Base-by-base conservation (phyloP, 2,113 vertebrate genomes). In the Genyomyrus donnyi region DNA sequence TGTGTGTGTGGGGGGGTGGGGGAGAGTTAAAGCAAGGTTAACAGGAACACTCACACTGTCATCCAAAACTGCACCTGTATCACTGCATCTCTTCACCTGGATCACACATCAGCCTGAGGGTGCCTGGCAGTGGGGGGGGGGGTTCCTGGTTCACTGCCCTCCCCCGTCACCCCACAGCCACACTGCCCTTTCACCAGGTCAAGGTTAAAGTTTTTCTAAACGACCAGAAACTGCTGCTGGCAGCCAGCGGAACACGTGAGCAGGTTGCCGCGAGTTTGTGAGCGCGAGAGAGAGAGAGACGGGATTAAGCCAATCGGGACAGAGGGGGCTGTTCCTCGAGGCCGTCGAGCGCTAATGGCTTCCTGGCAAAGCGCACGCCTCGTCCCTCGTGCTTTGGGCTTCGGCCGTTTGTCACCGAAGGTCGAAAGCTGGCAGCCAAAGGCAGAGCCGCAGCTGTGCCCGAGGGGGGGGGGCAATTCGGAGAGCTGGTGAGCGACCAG, bases 341-440 rank as follows among this genome's bases (percentile, higher is more conserved):
- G 90, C 91, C 92, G 56, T 92, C 88, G 90, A 91, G 86, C 87
- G 56, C 70, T 91, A 90, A 91, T 85, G 87, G 89, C 88, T 88
- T 90, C 86, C 91, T 91, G 91, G 91, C 89, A 91, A 89, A 89
- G 70, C 88, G 89, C 92, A 90, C 50, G 90, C 89, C 88, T 89
- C 91, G 70, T 91, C 89, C 83, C 88, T 88, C 85, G n/a, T 91
- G 90, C 90, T 52, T 84, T 27, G 62, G 92, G 91, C 88, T 88
- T 89, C 48, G 62, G 45, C 89, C 74, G 66, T 87, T 89, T 89
- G 91, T 90, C 88, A 80, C 90, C 85, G 91, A 91, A 91, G 89
- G 91, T 91, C 80, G 87, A 87, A 89, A 90, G 74, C 48, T n/a
- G 48, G 19, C 31, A 70, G 56, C 83, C 85, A 77, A 53, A 90